Evolutionary conservation across 2,888 invertebrate genomes (phyloP).

Genomic region (Cheilosia variabilis): DNA sequence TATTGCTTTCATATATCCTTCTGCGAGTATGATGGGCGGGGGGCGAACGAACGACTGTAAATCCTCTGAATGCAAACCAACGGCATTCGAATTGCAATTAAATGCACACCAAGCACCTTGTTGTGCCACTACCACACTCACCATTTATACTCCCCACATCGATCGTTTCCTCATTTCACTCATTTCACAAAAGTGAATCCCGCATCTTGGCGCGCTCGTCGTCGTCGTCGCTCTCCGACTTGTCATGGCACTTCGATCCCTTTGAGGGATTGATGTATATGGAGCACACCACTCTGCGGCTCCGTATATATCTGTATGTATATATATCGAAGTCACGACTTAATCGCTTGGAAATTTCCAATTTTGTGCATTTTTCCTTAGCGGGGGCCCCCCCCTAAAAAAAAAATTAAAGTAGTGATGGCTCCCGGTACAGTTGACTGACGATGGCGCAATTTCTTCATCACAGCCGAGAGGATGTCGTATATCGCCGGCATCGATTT

Average conservation of each 20-base stretch:
- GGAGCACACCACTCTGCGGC: constrained; percentile 8
- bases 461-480: background rate
- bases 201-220: background rate
- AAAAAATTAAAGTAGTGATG: constrained; percentile 10
- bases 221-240: background rate
- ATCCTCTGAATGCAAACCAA: constrained; percentile 68
- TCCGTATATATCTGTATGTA: background rate
- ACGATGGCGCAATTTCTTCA: constrained; percentile 36
- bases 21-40: no score
- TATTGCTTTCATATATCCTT: constrained; percentile 61
- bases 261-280: constrained; percentile 52
- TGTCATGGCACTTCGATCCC: constrained; percentile 5
- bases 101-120: constrained; percentile 71
- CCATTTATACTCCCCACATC: background rate
- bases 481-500: constrained; percentile 39
- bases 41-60: constrained; percentile 26
- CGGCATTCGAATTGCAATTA: constrained; percentile 72
- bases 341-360: constrained; percentile 74
- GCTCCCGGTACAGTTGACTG: constrained; percentile 42
- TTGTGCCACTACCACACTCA: constrained; percentile 57
- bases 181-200: constrained; percentile 7
- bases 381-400: background rate
- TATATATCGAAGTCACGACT: constrained; percentile 58
- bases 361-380: constrained; percentile 64
- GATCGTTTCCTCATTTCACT: background rate